Base-by-base conservation (phyloP, 2,888 invertebrate genomes). In the Dexiosoma caninum region DNA sequence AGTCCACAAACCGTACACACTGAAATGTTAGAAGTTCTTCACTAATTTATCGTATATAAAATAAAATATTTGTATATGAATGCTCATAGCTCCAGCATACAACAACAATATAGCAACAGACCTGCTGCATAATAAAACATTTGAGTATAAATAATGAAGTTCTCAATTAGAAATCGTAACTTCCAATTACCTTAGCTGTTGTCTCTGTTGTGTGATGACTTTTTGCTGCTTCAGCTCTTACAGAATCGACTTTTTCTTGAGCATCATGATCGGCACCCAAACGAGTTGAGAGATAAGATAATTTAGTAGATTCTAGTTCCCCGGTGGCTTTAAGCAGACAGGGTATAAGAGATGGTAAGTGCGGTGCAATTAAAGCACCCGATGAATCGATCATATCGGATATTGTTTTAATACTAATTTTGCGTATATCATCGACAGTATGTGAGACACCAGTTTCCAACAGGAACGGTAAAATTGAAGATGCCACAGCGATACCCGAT, bases 181-280 rank as follows among this genome's bases (percentile, higher is more conserved):
- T 53, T 53, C 6, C 5, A n/a, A 23, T 35, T 76, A 95, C 95
- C 91, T 95, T 95, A 49, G 95, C 93, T 40, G 97, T 94, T 2
- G 96, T 96, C 86, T 97, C 96, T 83, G 96, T 96, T 78, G 97
- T 96, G 78, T 96, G 95, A 88, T 97, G 96, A 0, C 94, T 94
- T 85, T 95, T 94, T 0, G 96, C 96, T 1, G 95, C 94, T 69
- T 93, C 94, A 7, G 96, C 95, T 71, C 97, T 91, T 76, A 95
- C 92, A 83, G 93, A 94, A 88, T 98, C 97, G 0, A 97, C 92
- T 23, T 92, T 91, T 86, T 96, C 96, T 84, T 96, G 93, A 0
- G 94, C 92, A 53, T 94, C 94, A 64, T 93, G 92, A 83, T 95
- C 94, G 0, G 93, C 93, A 5, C 93, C 93, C 55, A 95, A 91